Conservation (phyloP, 2,797 vertebrate species). For the Chloroceryle inda region DNA sequence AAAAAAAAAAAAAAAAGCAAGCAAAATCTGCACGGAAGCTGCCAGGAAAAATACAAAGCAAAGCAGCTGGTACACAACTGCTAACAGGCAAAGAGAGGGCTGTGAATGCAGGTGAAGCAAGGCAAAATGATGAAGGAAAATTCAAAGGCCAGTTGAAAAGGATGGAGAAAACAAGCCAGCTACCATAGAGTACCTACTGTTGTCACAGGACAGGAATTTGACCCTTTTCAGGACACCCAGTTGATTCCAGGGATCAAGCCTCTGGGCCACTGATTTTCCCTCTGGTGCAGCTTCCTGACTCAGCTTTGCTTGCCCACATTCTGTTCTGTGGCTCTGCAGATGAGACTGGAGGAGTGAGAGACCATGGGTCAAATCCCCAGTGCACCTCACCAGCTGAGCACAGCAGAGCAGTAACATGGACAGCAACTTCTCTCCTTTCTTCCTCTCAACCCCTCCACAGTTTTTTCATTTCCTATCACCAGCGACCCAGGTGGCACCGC, state of each 20-base stretch:
- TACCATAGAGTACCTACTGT: background rate
- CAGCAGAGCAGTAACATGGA: background rate
- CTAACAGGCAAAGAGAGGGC: constrained; percentile 28
- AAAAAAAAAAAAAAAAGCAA: background rate
- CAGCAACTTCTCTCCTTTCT: background rate
- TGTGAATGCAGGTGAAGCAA: background rate
- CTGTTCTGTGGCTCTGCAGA: background rate
- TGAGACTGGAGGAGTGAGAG: background rate
- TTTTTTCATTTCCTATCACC: background rate
- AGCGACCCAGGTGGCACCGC: background rate
- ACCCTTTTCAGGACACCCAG: background rate
- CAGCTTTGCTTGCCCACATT: background rate
- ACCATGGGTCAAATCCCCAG: background rate
- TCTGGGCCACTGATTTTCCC: background rate
- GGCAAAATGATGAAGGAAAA: background rate
- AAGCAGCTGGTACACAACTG: background rate
- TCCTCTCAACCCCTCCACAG: background rate
- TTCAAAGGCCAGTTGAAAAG: background rate
- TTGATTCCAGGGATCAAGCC: background rate
- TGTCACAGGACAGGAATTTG: background rate
- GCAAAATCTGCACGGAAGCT: background rate
- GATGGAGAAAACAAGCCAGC: background rate
- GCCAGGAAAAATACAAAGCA: background rate
- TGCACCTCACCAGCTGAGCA: background rate
- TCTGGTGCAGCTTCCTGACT: background rate